Conservation (phyloP, 2,888 invertebrate genomes). For the Plebejus melissa region DNA sequence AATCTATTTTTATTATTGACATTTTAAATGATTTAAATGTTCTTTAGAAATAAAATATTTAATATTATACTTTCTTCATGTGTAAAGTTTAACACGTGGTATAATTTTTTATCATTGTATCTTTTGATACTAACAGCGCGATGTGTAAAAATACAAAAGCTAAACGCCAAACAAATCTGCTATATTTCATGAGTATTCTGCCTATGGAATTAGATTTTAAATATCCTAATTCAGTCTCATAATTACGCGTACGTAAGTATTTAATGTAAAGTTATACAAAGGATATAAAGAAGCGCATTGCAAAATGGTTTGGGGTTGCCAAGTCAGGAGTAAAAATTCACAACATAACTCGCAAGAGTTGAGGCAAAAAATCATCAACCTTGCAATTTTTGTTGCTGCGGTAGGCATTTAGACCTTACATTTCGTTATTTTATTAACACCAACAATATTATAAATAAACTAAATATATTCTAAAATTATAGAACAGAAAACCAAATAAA, state of each 20-base stretch:
- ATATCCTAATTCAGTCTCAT: constrained; percentile 73
- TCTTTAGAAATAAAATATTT: neutral
- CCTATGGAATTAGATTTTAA: constrained; percentile 41
- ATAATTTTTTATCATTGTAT: neutral
- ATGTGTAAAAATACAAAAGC: constrained; percentile 10
- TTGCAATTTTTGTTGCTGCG: neutral
- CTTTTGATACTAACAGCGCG: neutral
- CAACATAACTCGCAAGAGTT: constrained; percentile 8
- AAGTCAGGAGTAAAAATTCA: constrained; percentile 38
- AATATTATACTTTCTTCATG: neutral
- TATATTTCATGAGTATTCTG: constrained; percentile 3
- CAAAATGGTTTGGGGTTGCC: constrained; percentile 34
- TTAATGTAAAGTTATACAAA: constrained; percentile 48
- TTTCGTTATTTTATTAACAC: neutral
- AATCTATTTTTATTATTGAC: no score
- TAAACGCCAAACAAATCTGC: constrained; percentile 1
- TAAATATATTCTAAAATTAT: neutral
- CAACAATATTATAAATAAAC: neutral
- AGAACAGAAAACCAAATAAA: neutral
- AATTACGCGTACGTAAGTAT: constrained; percentile 68
- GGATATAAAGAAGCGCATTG: constrained; percentile 38
- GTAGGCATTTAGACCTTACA: neutral
- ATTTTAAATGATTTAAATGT: no score
- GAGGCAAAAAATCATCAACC: neutral
- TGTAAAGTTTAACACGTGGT: neutral